Evolutionary conservation across 2,113 vertebrate genomes (phyloP).

Genomic region (Phyllostomus discolor): DNA sequence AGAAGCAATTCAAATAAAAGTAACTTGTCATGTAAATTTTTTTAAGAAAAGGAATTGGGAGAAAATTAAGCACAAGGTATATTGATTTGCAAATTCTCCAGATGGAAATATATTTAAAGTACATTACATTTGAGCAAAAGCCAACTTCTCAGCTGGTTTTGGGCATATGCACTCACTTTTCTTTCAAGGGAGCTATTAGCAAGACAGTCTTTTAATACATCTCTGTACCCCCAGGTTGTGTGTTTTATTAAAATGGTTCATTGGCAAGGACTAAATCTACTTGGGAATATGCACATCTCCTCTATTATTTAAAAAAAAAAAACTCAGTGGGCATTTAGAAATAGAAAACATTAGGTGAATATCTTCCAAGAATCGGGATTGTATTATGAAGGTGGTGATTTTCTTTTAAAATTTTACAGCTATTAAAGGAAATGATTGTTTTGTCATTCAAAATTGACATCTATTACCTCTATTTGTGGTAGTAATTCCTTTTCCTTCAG

Average conservation of each 20-base stretch:
- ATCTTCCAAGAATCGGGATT: neutral
- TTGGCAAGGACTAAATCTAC: neutral
- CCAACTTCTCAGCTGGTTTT: neutral
- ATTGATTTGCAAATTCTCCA: neutral
- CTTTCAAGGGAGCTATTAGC: neutral
- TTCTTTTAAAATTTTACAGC: neutral
- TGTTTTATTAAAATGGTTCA: neutral
- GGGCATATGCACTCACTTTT: neutral
- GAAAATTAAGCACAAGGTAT: neutral
- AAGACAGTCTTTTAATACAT: neutral
- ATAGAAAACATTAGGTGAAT: neutral
- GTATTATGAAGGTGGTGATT: neutral
- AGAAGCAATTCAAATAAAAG: neutral
- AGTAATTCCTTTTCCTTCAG: neutral
- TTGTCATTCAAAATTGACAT: neutral
- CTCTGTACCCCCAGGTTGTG: neutral
- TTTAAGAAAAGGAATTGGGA: neutral
- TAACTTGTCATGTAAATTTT: conserved; percentile 9
- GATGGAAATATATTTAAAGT: neutral
- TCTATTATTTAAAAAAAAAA: neutral
- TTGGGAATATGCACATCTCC: neutral
- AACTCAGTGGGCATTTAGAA: neutral
- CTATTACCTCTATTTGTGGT: neutral
- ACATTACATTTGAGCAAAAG: neutral
- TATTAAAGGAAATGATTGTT: neutral